Base-by-base conservation (phyloP, 2,797 vertebrate species). In the Poliocrania exsul region DNA sequence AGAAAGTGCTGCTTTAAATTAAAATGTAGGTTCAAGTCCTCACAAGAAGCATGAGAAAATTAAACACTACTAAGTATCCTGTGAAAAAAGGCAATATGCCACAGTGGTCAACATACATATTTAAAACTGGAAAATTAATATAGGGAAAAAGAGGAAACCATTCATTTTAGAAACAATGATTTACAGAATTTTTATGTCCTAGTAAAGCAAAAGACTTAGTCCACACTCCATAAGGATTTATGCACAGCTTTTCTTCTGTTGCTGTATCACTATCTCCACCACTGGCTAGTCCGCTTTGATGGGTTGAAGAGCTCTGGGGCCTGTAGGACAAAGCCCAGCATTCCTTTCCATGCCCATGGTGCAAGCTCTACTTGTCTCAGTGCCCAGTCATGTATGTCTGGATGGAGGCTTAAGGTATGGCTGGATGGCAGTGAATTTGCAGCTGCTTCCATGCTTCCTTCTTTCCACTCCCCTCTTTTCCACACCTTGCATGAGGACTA, bases 311-410 rank as follows among this genome's bases (percentile, higher is more conserved):
- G 33, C 37, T 69, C 23, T n/a, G 19, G 47, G 9, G 15, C 17
- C 6, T 78, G 50, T 54, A 72, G 38, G 15, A 46, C 1, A 3
- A 90, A 83, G 23, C 15, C 33, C 51, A 66, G 17, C 25, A 31
- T 16, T 50, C 24, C 24, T 54, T 74, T 33, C 29, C 28, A 56
- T 46, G 33, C 23, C 28, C 3, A 0, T 2, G 29, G 16, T 37
- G 11, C 21, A 71, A 49, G n/a, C 20, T 81, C 50, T 57, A 19
- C 46, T 47, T 10, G 25, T 9, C 9, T 26, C 44, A 37, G 12
- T 38, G n/a, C 18, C 9, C 23, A 69, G 16, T 6, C 12, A 1
- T 0, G 1, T 9, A 12, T 5, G 2, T 7, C 18, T 53, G 23
- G 16, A 29, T 19, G 21, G 42, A 50, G 29, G n/a, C 10, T 62